These are phyloP conservation scores for Esperia sulphurella DNA, from an alignment of 2,888 invertebrate species.

Conservation along the genomic window DNA sequence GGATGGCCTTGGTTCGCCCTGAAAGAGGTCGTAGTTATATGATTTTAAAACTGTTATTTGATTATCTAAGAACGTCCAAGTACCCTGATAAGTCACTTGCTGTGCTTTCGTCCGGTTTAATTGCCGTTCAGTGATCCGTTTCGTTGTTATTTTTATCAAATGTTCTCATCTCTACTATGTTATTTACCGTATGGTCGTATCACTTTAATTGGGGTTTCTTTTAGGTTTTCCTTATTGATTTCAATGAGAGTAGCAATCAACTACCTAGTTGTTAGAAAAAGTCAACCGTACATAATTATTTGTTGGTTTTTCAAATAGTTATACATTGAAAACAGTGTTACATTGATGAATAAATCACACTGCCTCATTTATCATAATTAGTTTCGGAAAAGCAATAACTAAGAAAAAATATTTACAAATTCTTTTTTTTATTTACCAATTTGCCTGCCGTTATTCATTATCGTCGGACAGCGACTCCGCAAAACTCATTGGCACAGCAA, in stretches of 20 bases:
- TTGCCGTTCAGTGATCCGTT: constrained; percentile 19
- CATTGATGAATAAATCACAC: constrained; percentile 10
- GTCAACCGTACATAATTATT: too few relatives aligned
- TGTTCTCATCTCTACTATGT: constrained; percentile 32
- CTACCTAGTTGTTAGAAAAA: too few relatives aligned
- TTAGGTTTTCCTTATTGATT: too few relatives aligned
- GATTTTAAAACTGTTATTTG: neutral
- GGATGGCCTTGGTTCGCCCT: too few relatives aligned
- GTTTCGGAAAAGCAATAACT: constrained; percentile 38
- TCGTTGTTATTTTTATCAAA: constrained; percentile 20
- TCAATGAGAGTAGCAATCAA: too few relatives aligned
- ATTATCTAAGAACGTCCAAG: too few relatives aligned
- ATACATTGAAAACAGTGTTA: too few relatives aligned
- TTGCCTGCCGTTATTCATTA: constrained; percentile 59
- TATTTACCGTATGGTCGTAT: constrained; percentile 26
- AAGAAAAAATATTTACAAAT: constrained; percentile 29
- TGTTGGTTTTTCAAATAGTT: too few relatives aligned
- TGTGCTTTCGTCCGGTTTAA: constrained; percentile 3
- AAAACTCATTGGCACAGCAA: constrained; percentile 50
- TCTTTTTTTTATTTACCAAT: constrained; percentile 53
- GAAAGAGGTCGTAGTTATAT: too few relatives aligned
- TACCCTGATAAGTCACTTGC: too few relatives aligned
- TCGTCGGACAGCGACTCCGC: constrained; percentile 39
- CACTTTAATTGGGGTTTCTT: too few relatives aligned
- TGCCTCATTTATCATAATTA: constrained; percentile 51